Evolutionary conservation across 2,888 invertebrate genomes (phyloP).

Genomic region (Vesta saturnalis): DNA sequence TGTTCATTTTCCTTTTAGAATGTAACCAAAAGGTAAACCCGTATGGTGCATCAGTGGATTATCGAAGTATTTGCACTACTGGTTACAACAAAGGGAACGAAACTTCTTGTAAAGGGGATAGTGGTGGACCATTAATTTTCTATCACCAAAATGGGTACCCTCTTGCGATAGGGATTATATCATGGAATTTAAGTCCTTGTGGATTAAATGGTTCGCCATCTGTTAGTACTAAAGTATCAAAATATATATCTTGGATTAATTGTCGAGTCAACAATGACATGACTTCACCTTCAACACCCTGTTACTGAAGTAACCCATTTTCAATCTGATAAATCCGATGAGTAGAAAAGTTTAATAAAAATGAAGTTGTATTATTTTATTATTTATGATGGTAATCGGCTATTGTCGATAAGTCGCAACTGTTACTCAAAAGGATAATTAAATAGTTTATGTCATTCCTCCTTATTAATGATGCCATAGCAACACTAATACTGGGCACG

Average conservation of each 20-base stretch:
- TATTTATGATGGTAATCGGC: too few relatives aligned
- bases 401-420: too few relatives aligned
- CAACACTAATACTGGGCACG: too few relatives aligned
- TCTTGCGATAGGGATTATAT: slow-evolving; percentile 65
- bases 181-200: slow-evolving; percentile 68
- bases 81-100: slow-evolving; percentile 59
- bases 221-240: slow-evolving; percentile 64
- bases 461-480: too few relatives aligned
- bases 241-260: neutral
- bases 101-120: slow-evolving; percentile 66
- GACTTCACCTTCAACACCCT: neutral
- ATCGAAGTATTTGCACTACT: slow-evolving; percentile 65
- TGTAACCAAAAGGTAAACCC: neutral
- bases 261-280: neutral
- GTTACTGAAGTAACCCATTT: too few relatives aligned
- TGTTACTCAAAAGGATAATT: too few relatives aligned
- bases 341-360: too few relatives aligned
- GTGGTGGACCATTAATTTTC: slow-evolving; percentile 66
- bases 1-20: neutral
- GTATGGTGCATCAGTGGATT: slow-evolving; percentile 49
- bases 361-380: too few relatives aligned
- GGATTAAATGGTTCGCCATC: slow-evolving; percentile 65
- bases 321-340: too few relatives aligned
- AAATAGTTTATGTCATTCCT: too few relatives aligned
- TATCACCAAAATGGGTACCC: slow-evolving; percentile 46